Evolutionary conservation across 2,113 vertebrate species (phyloP), one percentile per base, ranked within the genome.

Genomic region (Rynchops niger): DNA sequence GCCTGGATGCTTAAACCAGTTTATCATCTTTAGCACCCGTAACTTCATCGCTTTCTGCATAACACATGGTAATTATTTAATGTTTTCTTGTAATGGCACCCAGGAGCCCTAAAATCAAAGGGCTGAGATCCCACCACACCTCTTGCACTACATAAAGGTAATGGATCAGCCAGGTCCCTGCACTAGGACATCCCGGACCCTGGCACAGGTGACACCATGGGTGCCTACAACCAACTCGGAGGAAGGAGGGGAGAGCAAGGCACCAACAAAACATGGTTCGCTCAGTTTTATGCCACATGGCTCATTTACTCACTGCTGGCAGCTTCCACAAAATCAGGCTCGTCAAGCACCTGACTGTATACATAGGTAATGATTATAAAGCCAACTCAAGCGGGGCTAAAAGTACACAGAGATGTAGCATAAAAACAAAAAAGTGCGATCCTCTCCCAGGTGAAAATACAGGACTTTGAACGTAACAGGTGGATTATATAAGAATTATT

Each of bases 251-350:
- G 47, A 94, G 90, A 91, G 63, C 49, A n/a, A 88, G 66, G 77
- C 2, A 80, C 70, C 62, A 30, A 52, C 53, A 82, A 65, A 97
- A 38, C 70, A 67, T 1, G 62, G 34, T 53, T 90, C 11, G 58
- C 90, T 94, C 19, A 1, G 58, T 66, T 93, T 97, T 78, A 83
- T 66, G 80, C 88, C 88, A 71, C 93, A 94, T 61, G 94, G 81
- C 89, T 93, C 89, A 93, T 94, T 96, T 94, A 65, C 87, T 97
- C 89, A 76, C 77, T 91, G 94, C 91, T 91, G 91, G 96, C 93
- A 94, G 88, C 91, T 91, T 87, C 91, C 91, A 91, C 88, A 79
- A 82, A 87, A 86, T 43, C 91, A 70, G 86, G 47, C 88, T 88
- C 45, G 27, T 92, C 85, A 34, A 82, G 86, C 96, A 95, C 94